Base-by-base conservation (phyloP, 2,888 invertebrate genomes). In the Liodrosophila aerea region DNA sequence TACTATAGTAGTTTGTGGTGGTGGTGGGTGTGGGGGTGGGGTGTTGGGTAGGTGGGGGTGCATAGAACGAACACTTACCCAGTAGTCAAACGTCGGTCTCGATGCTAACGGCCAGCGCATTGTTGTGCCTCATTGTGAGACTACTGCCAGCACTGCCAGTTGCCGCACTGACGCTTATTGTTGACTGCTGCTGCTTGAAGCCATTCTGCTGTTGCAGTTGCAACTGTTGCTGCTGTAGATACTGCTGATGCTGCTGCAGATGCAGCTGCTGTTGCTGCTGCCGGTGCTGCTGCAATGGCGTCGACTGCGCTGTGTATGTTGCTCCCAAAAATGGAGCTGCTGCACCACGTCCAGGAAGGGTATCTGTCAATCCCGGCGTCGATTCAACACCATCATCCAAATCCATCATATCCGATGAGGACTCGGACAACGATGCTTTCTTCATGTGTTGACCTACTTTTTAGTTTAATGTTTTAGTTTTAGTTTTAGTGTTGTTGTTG, bases 1-100 rank as follows among this genome's bases (percentile, higher is more conserved):
- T 16, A 49, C n/a, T n/a, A n/a, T n/a, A 43, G 53, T 13, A 53
- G 39, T 31, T 33, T 41, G 31, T 44, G 13, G 44, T n/a, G n/a
- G n/a, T n/a, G 37, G 41, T 12, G 9, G n/a, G 22, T 33, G 44
- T 9, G 27, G 15, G 9, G 29, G 5, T 3, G 31, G n/a, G 36
- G 33, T 27, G 4, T 1, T n/a, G 16, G 7, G 41, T n/a, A 18
- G 46, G 49, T 9, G 27, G 33, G n/a, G 27, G 40, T 43, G 56
- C 33, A 50, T 53, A 16, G 49, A 50, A 40, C 61, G 64, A 65
- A 61, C 59, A 88, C 92, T 92, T 91, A 96, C 96, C 95, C 93
- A 93, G 93, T 95, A 95, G 96, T 97, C 96, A 97, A 94, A 97
- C 97, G 92, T 97, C 97, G 92, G 97, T 97, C 93, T 97, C 97